Conservation (phyloP, 2,797 vertebrate species). For the Hemitrygon akajei region DNA sequence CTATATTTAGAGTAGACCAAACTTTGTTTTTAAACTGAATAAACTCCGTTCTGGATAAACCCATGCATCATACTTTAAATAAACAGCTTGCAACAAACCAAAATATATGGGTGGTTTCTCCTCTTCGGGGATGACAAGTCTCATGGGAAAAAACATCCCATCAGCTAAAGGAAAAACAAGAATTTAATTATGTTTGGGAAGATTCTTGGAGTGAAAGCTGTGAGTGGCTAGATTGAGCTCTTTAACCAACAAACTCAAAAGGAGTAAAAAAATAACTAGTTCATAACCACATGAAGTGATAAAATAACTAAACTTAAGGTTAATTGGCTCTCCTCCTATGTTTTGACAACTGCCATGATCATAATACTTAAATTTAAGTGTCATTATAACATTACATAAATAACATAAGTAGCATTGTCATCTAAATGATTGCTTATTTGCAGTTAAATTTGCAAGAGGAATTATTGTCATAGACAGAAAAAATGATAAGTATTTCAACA, state of each 20-base stretch:
- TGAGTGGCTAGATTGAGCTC: constrained; percentile 55
- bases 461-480: constrained; percentile 1
- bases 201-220: constrained; percentile 60
- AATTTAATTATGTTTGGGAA: constrained; percentile 71
- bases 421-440: constrained; percentile 3
- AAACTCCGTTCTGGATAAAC: neutral
- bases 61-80: constrained; percentile 64
- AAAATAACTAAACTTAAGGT: constrained; percentile 58
- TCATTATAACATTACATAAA: constrained; percentile 32
- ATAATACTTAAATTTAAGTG: constrained; percentile 24
- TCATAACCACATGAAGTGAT: constrained; percentile 66
- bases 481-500: neutral
- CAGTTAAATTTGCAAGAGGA: neutral
- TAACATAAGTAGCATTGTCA: constrained; percentile 23
- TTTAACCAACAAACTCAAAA: constrained; percentile 59
- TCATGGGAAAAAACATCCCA: constrained; percentile 71
- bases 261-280: constrained; percentile 74
- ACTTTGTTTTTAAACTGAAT: constrained; percentile 18
- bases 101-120: constrained; percentile 81
- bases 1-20: constrained; percentile 8
- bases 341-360: constrained; percentile 41
- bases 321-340: constrained; percentile 60
- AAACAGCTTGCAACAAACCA: constrained; percentile 85
- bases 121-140: constrained; percentile 56
- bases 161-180: constrained; percentile 72